These are phyloP conservation scores for Dryobates pubescens DNA, from an alignment of 2,797 vertebrate genomes.

Conservation along the genomic window DNA sequence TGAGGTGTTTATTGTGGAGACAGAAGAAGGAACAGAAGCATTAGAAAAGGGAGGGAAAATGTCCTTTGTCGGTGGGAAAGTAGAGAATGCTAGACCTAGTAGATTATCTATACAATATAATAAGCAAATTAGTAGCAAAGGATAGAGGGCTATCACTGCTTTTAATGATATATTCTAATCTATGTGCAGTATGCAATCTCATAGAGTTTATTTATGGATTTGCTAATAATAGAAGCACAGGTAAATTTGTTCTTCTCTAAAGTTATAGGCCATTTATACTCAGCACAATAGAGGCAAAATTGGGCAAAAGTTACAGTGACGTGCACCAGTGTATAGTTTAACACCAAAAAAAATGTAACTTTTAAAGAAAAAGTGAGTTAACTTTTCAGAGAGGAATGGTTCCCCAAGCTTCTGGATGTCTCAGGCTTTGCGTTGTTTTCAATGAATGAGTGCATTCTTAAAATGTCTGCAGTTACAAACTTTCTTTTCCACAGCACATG, in stretches of 20 bases:
- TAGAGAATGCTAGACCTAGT: not conserved
- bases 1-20: not conserved
- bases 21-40: not conserved
- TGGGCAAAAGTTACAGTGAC: not conserved
- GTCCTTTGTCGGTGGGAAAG: not conserved
- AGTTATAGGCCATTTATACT: not conserved
- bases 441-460: constrained; percentile 26
- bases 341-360: not conserved
- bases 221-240: not conserved
- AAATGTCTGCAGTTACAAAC: constrained; percentile 1
- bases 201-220: not conserved
- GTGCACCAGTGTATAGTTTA: fast-evolving
- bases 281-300: not conserved
- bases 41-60: not conserved
- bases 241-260: not conserved
- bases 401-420: not conserved
- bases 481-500: constrained; percentile 13
- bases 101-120: not conserved
- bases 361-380: not conserved
- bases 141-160: not conserved
- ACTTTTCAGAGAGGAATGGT: not conserved
- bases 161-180: not conserved
- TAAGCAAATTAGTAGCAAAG: not conserved
- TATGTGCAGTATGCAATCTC: not conserved
- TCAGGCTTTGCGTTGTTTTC: not conserved